Percentiles rank a stretch among this genome's conserved stretches.
These are phyloP conservation scores for Tridacna gigas DNA, from an alignment of 2,888 invertebrate species.

Conservation along the genomic window DNA sequence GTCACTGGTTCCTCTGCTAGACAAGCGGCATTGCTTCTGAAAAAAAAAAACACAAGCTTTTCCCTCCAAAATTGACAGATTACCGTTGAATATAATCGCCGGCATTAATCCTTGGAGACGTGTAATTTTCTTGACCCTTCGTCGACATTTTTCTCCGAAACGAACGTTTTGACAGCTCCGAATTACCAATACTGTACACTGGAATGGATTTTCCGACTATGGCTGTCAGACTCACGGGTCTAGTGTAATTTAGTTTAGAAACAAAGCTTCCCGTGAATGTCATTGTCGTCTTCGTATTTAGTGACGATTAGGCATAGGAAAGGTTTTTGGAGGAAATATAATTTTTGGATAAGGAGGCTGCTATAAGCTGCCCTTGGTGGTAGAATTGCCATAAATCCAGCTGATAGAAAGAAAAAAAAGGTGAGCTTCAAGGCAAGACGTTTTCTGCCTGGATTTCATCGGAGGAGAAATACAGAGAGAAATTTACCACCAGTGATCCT, in stretches of 20 bases:
- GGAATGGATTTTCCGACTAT: no score
- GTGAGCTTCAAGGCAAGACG: conserved; percentile 10
- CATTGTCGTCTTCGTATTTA: not conserved
- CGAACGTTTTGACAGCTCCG: no score
- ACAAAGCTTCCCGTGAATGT: not conserved
- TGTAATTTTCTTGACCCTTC: conserved; percentile 5
- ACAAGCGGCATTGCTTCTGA: no score
- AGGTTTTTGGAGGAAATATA: not conserved
- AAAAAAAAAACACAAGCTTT: no score
- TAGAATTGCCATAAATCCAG: conserved; percentile 14
- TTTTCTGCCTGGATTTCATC: not conserved
- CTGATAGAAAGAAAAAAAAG: not conserved
- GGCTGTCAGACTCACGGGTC: no score
- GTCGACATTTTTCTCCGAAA: not conserved
- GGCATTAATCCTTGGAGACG: not conserved
- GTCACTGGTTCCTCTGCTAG: no score
- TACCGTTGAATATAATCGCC: not conserved
- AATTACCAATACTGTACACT: no score
- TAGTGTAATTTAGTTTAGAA: no score
- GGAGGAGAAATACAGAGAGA: not conserved
- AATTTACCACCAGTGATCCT: no score
- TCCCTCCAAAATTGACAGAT: no score
- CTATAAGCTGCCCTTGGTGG: not conserved
- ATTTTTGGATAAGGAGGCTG: not conserved
- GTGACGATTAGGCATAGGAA: not conserved